Conservation (phyloP, 1,140 invertebrate species). For the Drosophila cardini region DNA sequence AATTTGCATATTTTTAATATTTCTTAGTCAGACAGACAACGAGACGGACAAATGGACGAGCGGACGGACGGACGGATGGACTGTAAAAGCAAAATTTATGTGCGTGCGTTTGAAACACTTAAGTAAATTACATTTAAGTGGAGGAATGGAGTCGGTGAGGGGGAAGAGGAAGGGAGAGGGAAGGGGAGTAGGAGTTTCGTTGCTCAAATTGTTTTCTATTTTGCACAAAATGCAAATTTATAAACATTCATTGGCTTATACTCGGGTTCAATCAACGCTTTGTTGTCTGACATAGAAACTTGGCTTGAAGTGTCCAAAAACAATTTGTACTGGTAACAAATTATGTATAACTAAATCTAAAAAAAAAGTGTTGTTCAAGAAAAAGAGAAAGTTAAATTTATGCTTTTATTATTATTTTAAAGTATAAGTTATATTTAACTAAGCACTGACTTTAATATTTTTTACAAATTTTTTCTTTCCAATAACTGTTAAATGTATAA, state of each 20-base stretch:
- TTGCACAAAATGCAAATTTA: constrained; percentile 44
- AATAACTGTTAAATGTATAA: too few species aligned
- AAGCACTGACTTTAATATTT: too few species aligned
- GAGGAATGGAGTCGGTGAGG: constrained; percentile 10
- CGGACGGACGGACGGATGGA: constrained; percentile 20
- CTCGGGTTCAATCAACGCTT: constrained; percentile 39
- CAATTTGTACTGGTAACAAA: neutral
- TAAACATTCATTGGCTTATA: constrained; percentile 32
- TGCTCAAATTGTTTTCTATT: constrained; percentile 47
- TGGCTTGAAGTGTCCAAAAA: neutral
- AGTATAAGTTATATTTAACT: too few species aligned
- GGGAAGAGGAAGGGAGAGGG: too few species aligned
- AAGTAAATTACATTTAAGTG: constrained; percentile 76
- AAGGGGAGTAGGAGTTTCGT: constrained; percentile 6
- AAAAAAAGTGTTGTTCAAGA: too few species aligned
- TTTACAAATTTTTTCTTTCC: too few species aligned
- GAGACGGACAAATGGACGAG: constrained; percentile 36
- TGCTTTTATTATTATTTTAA: too few species aligned
- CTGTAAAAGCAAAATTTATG: constrained; percentile 64
- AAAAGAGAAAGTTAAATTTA: too few species aligned
- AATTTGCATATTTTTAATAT: constrained; percentile 83
- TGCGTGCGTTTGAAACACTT: constrained; percentile 75
- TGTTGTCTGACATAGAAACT: constrained; percentile 6
- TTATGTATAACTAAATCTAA: too few species aligned
- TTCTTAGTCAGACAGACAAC: constrained; percentile 45